Percentiles rank a stretch among this genome's conserved stretches.
phyloP scores from a whole-genome alignment of 2,888 invertebrate species.

The Serripes groenlandicus region DNA sequence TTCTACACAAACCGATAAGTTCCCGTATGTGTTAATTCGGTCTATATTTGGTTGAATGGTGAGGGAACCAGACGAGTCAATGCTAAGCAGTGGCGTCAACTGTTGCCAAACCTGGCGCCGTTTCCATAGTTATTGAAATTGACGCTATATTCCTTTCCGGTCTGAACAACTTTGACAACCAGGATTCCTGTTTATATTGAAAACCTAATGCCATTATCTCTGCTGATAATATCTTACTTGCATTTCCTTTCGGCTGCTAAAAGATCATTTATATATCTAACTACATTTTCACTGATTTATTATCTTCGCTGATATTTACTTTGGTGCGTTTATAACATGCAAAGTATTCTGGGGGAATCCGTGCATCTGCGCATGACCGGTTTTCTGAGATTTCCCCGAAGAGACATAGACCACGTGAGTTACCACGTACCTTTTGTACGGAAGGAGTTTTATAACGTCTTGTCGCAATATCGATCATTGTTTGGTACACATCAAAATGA shows the following conservation, averaged over 20 bases:
- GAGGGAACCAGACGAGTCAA: background rate
- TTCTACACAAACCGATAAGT: conserved; percentile 12
- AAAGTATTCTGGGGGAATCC: conserved; percentile 90
- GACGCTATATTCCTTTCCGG: conserved; percentile 2
- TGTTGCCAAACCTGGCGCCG: conserved; percentile 13
- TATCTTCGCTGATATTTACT: background rate
- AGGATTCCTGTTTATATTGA: background rate
- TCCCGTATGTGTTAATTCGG: conserved; percentile 22
- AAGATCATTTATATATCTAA: conserved; percentile 21
- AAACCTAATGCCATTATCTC: conserved; percentile 3
- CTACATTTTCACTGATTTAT: background rate
- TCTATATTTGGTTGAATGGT: background rate
- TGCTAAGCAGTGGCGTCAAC: conserved; percentile 10
- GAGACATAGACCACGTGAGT: conserved; percentile 88
- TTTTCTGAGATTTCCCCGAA: conserved; percentile 88
- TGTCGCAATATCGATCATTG: conserved; percentile 90
- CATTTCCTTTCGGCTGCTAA: conserved; percentile 3
- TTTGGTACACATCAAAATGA: conserved; percentile 94
- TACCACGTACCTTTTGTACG: conserved; percentile 1
- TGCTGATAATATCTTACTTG: background rate
- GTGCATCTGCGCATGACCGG: conserved; percentile 91
- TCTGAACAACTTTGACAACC: background rate
- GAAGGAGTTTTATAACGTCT: conserved; percentile 52
- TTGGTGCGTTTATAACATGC: conserved; percentile 51
- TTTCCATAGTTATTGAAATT: conserved; percentile 7